Percentiles rank a stretch among this genome's conserved stretches.
Evolutionary conservation across 2,113 vertebrate genomes (phyloP).

Genomic region (Proterorhinus semilunaris): DNA sequence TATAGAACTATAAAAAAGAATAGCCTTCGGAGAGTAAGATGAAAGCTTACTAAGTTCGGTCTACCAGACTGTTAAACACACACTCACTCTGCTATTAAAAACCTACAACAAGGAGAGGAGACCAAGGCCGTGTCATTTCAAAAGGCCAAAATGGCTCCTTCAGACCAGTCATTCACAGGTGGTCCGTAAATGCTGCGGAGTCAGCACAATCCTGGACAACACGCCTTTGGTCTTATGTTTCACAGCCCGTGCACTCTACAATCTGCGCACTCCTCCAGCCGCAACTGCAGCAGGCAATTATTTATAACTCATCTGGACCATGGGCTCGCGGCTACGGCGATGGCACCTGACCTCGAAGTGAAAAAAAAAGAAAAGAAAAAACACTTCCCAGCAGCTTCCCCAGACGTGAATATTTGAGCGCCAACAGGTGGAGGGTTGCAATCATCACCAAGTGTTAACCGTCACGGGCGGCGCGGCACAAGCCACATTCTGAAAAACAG

Average conservation of each 20-base stretch:
- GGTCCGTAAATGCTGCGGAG: constrained; percentile 57
- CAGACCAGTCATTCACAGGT: constrained; percentile 59
- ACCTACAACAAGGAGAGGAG: constrained; percentile 19
- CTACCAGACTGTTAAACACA: too few relatives aligned
- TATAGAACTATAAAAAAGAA: too few relatives aligned
- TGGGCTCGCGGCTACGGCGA: constrained; percentile 48
- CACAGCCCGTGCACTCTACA: constrained; percentile 59
- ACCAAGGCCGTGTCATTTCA: constrained; percentile 27
- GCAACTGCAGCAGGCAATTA: constrained; percentile 71
- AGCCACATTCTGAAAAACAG: constrained; percentile 41
- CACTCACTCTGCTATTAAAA: constrained; percentile 14
- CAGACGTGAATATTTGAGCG: constrained; percentile 46
- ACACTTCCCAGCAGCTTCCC: constrained; percentile 22
- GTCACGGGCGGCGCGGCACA: constrained; percentile 13
- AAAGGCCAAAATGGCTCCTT: constrained; percentile 41
- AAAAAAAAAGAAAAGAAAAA: constrained; percentile 34
- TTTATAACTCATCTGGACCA: constrained; percentile 57
- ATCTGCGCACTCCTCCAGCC: constrained; percentile 19
- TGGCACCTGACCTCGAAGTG: constrained; percentile 57
- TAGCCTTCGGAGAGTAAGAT: too few relatives aligned
- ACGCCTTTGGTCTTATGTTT: constrained; percentile 48
- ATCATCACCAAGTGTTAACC: constrained; percentile 18
- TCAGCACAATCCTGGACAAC: constrained; percentile 58
- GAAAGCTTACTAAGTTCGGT: too few relatives aligned
- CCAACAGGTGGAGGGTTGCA: constrained; percentile 43